A percentile compares a stretch with the other conserved stretches of the same genome.
phyloP scores from a whole-genome alignment of 2,113 vertebrate genomes.

The Benitochromis conjunctus region DNA sequence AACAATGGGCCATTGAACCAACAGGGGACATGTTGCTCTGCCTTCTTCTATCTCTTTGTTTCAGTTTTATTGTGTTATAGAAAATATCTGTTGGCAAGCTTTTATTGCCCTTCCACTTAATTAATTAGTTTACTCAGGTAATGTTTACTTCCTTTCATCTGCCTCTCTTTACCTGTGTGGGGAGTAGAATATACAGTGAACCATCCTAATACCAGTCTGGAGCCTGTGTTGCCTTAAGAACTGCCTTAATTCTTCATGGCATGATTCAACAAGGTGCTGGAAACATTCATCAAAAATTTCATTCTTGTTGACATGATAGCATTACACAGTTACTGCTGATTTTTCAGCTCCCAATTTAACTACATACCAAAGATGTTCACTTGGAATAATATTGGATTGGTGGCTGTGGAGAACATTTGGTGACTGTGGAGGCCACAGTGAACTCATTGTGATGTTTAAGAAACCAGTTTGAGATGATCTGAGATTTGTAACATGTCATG shows the following conservation, averaged over 20 bases:
- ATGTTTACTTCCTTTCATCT: background rate
- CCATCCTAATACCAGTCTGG: fast-evolving
- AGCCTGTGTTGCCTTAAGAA: background rate
- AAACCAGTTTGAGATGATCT: background rate
- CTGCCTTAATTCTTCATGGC: background rate
- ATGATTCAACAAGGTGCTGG: background rate
- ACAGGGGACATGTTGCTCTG: background rate
- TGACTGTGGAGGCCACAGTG: no score
- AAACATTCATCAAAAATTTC: background rate
- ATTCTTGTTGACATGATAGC: no score
- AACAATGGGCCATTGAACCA: background rate
- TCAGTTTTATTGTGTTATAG: background rate
- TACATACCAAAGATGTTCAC: background rate
- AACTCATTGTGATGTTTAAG: background rate
- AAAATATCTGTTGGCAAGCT: background rate
- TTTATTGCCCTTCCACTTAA: background rate
- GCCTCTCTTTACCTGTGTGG: background rate
- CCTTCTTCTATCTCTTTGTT: background rate
- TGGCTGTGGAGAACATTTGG: background rate
- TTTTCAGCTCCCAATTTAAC: background rate
- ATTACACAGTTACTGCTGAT: background rate
- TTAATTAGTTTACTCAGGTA: background rate
- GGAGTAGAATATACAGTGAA: background rate
- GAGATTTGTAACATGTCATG: background rate
- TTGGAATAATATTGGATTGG: background rate